phyloP scores from a whole-genome alignment of 2,888 invertebrate species.

The Hydrotaea diabolus region DNA sequence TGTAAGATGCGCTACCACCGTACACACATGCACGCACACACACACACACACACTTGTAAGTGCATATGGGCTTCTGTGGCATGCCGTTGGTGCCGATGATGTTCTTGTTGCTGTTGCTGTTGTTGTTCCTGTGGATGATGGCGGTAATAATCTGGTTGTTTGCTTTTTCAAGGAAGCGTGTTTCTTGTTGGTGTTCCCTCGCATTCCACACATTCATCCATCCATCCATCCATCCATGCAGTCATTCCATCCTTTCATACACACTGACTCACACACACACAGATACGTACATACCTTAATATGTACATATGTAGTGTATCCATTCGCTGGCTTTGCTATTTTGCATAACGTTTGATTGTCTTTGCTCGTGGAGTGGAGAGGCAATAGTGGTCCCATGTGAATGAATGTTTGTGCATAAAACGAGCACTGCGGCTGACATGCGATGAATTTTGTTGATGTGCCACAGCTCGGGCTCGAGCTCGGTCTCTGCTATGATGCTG shows the following conservation, averaged over 20 bases:
- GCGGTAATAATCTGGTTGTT: slow-evolving; percentile 54
- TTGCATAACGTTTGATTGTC: slow-evolving; percentile 52
- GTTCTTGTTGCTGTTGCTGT: slow-evolving; percentile 24
- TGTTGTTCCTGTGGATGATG: slow-evolving; percentile 50
- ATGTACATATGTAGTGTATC: neutral
- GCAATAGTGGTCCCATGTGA: slow-evolving; percentile 39
- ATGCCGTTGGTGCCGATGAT: slow-evolving; percentile 13
- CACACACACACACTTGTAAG: no score
- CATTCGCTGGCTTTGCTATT: slow-evolving; percentile 40
- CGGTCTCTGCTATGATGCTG: neutral
- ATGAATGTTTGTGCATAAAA: slow-evolving; percentile 38
- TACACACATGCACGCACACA: neutral
- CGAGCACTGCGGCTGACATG: slow-evolving; percentile 46
- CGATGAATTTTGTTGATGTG: slow-evolving; percentile 54
- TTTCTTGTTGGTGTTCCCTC: slow-evolving; percentile 10
- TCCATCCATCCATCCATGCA: neutral
- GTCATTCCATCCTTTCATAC: slow-evolving; percentile 5
- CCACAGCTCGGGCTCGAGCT: neutral
- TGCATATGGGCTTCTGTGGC: neutral
- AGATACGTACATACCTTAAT: no score
- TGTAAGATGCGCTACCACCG: neutral
- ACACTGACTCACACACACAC: neutral
- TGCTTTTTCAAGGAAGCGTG: slow-evolving; percentile 45
- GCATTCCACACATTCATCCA: slow-evolving; percentile 5
- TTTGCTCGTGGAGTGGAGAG: slow-evolving; percentile 19